These are phyloP conservation scores for Sphenodon punctatus DNA, from an alignment of 2,797 vertebrate genomes.

Conservation along the genomic window DNA sequence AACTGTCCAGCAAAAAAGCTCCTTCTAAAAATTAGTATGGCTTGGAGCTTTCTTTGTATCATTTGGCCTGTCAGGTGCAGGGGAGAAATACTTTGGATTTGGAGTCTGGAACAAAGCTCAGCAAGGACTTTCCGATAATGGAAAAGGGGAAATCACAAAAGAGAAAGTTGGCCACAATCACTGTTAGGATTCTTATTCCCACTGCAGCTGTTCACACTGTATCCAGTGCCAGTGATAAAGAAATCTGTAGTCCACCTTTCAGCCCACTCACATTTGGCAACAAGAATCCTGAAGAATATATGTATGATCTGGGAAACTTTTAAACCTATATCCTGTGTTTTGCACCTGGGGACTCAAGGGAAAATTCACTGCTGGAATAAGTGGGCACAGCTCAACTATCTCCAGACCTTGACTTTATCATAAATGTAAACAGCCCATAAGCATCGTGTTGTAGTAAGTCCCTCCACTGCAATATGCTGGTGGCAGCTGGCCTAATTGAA, in stretches of 20 bases:
- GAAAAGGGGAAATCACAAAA: conserved; percentile 20
- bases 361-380: neutral
- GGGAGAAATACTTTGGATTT: conserved; percentile 21
- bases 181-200: neutral
- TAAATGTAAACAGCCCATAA: neutral
- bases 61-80: neutral
- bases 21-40: neutral
- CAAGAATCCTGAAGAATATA: neutral
- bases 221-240: conserved; percentile 20
- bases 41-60: neutral
- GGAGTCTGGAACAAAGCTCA: conserved; percentile 17
- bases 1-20: neutral
- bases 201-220: conserved; percentile 43
- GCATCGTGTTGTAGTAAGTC: neutral
- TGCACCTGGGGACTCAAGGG: neutral
- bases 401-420: neutral
- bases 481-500: conserved; percentile 17
- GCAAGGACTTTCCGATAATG: neutral
- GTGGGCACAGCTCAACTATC: neutral
- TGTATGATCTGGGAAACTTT: neutral
- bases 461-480: neutral
- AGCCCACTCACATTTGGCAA: neutral
- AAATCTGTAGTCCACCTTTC: conserved; percentile 23
- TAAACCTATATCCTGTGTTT: neutral
- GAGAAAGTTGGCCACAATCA: neutral